phyloP scores from a whole-genome alignment of 2,888 invertebrate species.

The Podotricha telesiphe region DNA sequence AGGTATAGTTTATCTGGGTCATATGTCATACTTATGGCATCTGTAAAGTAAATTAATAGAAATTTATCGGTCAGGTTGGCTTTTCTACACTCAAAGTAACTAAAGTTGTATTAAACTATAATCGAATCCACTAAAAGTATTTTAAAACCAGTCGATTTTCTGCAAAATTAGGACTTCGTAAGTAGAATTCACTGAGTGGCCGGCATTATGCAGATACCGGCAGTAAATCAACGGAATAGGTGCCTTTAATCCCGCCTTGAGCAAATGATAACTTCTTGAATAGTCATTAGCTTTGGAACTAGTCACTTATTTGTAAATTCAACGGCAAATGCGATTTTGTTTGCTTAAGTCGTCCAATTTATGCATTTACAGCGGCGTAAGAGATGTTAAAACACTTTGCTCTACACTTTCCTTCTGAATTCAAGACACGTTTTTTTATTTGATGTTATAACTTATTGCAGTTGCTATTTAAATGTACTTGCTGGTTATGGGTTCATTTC shows the following conservation, averaged over 20 bases:
- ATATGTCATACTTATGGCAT: too few relatives aligned
- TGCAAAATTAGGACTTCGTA: background rate
- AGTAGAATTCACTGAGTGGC: slow-evolving; percentile 31
- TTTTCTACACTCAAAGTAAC: too few relatives aligned
- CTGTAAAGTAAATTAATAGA: too few relatives aligned
- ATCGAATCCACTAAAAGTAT: background rate
- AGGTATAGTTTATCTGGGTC: too few relatives aligned
- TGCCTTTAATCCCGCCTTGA: slow-evolving; percentile 52
- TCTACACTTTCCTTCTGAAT: too few relatives aligned
- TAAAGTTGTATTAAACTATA: too few relatives aligned
- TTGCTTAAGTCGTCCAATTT: slow-evolving; percentile 29
- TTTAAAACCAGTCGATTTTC: background rate
- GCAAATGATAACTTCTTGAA: slow-evolving; percentile 37
- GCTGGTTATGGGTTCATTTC: too few relatives aligned
- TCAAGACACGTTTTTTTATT: too few relatives aligned
- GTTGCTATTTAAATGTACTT: too few relatives aligned
- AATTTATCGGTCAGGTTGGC: too few relatives aligned
- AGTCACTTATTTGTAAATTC: slow-evolving; percentile 17
- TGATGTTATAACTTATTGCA: too few relatives aligned
- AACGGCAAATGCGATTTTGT: background rate
- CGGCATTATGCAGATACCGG: slow-evolving; percentile 58
- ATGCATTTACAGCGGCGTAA: background rate
- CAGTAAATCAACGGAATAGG: slow-evolving; percentile 63
- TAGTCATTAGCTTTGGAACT: slow-evolving; percentile 30
- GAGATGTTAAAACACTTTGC: background rate